Conservation (phyloP, 2,888 invertebrate genomes). For the Tipula lateralis region DNA sequence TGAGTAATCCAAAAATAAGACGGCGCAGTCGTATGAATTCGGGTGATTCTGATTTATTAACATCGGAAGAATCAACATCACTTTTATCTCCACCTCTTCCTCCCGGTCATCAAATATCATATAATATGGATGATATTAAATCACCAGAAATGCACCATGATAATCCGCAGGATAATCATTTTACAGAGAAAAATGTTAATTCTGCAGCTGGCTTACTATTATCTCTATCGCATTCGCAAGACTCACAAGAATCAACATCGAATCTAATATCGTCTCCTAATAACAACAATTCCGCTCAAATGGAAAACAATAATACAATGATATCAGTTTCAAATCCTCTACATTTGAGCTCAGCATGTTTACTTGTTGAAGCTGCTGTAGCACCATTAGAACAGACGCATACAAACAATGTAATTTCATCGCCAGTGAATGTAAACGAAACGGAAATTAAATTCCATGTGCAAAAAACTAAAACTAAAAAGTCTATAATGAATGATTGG, state of each 20-base stretch:
- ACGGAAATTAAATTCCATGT: conserved; percentile 78
- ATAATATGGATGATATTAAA: neutral
- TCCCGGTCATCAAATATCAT: neutral
- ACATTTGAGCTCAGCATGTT: conserved; percentile 68
- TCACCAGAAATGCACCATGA: conserved; percentile 33
- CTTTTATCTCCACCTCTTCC: conserved; percentile 52
- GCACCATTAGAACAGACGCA: conserved; percentile 60
- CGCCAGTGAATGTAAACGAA: neutral
- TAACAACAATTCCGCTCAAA: conserved; percentile 4
- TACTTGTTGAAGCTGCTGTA: conserved; percentile 78
- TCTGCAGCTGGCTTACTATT: conserved; percentile 57
- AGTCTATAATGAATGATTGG: conserved; percentile 87
- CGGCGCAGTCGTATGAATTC: conserved; percentile 67
- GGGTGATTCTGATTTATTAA: conserved; percentile 68
- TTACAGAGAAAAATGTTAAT: conserved; percentile 38
- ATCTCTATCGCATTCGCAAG: conserved; percentile 53
- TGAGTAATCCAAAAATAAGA: conserved; percentile 49
- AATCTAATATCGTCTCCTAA: conserved; percentile 32
- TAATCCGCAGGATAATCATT: neutral
- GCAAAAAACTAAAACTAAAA: conserved; percentile 70
- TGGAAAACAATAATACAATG: conserved; percentile 3
- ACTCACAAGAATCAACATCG: conserved; percentile 25
- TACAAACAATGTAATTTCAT: neutral
- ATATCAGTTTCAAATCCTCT: conserved; percentile 36
- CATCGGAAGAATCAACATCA: conserved; percentile 66